Base-by-base conservation (phyloP, 2,113 vertebrate species). In the Hippocampus comes region DNA sequence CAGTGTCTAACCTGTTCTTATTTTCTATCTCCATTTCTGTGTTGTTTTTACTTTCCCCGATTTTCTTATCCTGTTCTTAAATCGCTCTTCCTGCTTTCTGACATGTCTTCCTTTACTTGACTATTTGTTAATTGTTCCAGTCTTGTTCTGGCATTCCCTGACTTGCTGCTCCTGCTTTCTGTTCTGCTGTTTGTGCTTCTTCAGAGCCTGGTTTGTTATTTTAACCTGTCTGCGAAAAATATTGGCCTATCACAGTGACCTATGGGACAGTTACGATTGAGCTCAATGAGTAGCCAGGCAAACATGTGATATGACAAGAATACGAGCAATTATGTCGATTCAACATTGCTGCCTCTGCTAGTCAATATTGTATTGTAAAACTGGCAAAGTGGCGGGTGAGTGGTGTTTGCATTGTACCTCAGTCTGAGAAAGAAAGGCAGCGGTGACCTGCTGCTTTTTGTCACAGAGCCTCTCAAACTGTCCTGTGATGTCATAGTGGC, bases 401-500 rank as follows among this genome's bases (percentile, higher is more conserved):
- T 42, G 60, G n/a, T 57, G 34, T 73, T 55, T 73, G 68, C 83
- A 86, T 55, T 72, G 69, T 85, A 88, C 88, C 88, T 89, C 69
- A 10, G 86, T 60, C 72, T 86, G 78, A 67, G 84, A 90, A 57
- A 85, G 78, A 74, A 91, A 89, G 27, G 86, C 63, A 30, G 72
- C 48, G 1, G 66, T 65, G 43, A 70, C 53, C 63, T 43, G 78
- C 0, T 49, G 61, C 53, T 49, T 25, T n/a, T 55, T 73, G 1
- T 71, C 43, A 20, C 70, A 48, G 49, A 72, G 55, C 67, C 67
- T 79, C 68, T 91, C 87, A 88, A 89, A 90, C 72, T 89, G 84
- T 75, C 89, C 71, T 70, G 70, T 87, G 83, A 90, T 88, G 68
- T 89, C 41, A 46, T 91, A 91, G 15, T 89, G 86, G 25, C 84